These are phyloP conservation scores for Rhinopomastus cyanomelas DNA, from an alignment of 2,113 vertebrate genomes.

Conservation along the genomic window DNA sequence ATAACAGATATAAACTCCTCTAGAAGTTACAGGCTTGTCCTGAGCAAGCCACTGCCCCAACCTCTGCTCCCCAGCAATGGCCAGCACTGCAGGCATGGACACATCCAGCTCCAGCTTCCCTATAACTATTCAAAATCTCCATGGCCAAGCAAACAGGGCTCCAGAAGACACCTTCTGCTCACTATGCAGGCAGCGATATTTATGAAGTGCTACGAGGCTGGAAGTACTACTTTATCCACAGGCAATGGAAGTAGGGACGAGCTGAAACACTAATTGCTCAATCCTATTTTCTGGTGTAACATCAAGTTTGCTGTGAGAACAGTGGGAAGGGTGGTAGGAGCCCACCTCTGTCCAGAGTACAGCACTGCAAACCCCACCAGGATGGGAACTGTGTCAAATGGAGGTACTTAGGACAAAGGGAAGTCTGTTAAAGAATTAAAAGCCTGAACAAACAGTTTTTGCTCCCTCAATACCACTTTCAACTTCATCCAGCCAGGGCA, in stretches of 20 bases:
- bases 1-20: background rate
- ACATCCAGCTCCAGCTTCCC: background rate
- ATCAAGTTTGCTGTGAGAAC: background rate
- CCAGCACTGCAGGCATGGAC: background rate
- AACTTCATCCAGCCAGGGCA: background rate
- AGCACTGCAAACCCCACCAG: background rate
- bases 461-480: background rate
- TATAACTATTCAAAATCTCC: background rate
- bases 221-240: background rate
- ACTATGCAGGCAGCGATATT: background rate
- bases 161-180: background rate
- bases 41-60: background rate
- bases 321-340: background rate
- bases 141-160: background rate
- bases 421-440: constrained; percentile 14
- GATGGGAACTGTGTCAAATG: background rate
- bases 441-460: constrained; percentile 1
- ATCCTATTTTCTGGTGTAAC: background rate
- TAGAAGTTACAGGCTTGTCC: background rate
- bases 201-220: background rate
- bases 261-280: background rate
- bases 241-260: background rate
- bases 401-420: constrained; percentile 7
- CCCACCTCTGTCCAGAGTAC: background rate
- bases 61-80: background rate